Conservation (phyloP, 2,888 invertebrate species). For the Agrilus biguttatus region DNA sequence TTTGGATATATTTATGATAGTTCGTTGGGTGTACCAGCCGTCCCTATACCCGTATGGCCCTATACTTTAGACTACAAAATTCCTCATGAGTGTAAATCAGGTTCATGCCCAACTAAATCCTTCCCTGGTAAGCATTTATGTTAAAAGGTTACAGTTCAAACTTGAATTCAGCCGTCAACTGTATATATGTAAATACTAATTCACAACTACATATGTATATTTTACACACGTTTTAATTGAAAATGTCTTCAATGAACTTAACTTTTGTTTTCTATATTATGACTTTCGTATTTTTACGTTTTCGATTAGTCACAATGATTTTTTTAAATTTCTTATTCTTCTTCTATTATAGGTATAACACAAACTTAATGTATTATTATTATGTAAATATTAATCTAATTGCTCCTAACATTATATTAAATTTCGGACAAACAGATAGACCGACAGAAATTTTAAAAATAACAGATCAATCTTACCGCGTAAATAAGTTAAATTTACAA, state of each 20-base stretch:
- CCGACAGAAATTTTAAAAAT: background rate
- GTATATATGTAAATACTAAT: background rate
- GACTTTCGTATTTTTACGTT: no score
- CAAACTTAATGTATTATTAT: no score
- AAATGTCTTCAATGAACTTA: no score
- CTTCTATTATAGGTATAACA: no score
- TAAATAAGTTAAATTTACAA: no score
- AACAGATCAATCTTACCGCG: background rate
- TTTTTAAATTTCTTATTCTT: no score
- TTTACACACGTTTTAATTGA: no score
- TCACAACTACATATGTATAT: no score
- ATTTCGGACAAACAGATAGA: background rate
- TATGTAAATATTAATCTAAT: no score
- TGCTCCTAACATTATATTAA: no score
- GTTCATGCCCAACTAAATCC: conserved; percentile 78
- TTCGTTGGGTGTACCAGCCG: conserved; percentile 74
- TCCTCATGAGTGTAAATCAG: conserved; percentile 83
- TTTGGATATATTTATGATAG: conserved; percentile 89
- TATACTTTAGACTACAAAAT: conserved; percentile 90
- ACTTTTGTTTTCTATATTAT: no score
- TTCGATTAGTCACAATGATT: no score
- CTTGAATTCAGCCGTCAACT: background rate
- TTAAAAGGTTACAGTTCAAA: background rate
- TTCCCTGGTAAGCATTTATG: conserved; percentile 53
- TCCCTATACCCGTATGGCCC: conserved; percentile 76